These are phyloP conservation scores for Athalia rosae DNA, from an alignment of 2,888 invertebrate genomes.

Conservation along the genomic window DNA sequence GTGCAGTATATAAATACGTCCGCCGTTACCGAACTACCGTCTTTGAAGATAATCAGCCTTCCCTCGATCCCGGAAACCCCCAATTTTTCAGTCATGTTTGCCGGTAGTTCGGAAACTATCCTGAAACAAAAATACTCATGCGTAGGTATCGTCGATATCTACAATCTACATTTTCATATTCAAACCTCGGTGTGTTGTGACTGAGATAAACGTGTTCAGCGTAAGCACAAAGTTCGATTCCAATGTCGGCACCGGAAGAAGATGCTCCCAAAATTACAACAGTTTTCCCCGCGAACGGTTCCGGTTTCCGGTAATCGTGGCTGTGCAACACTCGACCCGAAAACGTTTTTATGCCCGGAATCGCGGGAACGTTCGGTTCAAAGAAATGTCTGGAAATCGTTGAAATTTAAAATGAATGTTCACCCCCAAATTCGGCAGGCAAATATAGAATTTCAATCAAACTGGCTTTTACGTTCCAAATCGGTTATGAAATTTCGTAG, in stretches of 20 bases:
- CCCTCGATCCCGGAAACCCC: constrained; percentile 75
- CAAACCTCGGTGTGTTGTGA: constrained; percentile 74
- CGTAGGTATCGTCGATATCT: not conserved
- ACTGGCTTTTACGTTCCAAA: too few relatives aligned
- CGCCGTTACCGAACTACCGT: constrained; percentile 77
- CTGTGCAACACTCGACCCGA: constrained; percentile 82
- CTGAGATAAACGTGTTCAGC: constrained; percentile 76
- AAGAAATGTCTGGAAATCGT: constrained; percentile 73
- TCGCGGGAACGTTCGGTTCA: constrained; percentile 74
- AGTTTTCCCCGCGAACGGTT: constrained; percentile 76
- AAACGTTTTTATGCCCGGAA: constrained; percentile 74
- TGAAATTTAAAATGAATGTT: not conserved
- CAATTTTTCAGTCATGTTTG: constrained; percentile 76
- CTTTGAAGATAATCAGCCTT: constrained; percentile 77
- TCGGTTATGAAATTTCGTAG: not conserved
- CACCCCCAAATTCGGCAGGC: too few relatives aligned
- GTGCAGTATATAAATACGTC: constrained; percentile 85
- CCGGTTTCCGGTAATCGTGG: constrained; percentile 83
- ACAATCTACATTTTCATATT: too few relatives aligned
- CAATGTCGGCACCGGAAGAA: constrained; percentile 84
- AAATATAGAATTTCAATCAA: too few relatives aligned
- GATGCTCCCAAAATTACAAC: constrained; percentile 84
- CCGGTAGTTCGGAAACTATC: constrained; percentile 74
- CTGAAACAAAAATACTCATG: constrained; percentile 50
- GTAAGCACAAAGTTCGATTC: constrained; percentile 78